Percentiles rank a stretch among this genome's conserved stretches.
Evolutionary conservation across 2,797 vertebrate species (phyloP).

Genomic region (Corythornis leucogaster): DNA sequence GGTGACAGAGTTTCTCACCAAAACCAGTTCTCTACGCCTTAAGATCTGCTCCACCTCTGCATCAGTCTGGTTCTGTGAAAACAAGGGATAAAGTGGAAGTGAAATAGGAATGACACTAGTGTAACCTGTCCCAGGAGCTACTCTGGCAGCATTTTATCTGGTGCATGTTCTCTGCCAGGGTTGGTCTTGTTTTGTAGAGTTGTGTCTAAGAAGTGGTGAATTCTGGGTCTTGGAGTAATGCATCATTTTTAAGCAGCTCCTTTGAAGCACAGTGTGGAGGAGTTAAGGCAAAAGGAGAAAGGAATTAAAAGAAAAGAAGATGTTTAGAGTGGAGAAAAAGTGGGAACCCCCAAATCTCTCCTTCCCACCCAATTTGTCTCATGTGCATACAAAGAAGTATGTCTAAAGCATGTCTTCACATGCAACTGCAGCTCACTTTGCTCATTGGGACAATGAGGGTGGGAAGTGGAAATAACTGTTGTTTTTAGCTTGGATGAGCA

Average conservation of each 20-base stretch:
- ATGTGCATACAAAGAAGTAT: neutral
- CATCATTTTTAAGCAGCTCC: neutral
- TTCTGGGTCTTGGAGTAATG: neutral
- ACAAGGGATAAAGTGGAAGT: neutral
- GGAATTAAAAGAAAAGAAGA: neutral
- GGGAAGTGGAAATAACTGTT: slow-evolving; percentile 49
- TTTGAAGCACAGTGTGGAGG: neutral
- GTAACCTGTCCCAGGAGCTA: neutral
- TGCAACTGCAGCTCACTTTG: neutral
- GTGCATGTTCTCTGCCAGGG: neutral
- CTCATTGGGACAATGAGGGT: neutral
- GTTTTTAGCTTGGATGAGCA: slow-evolving; percentile 18
- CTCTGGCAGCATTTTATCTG: neutral
- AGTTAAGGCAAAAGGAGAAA: neutral
- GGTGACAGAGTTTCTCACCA: neutral
- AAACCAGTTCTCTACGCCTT: neutral
- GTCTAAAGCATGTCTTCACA: neutral
- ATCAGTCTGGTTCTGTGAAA: neutral
- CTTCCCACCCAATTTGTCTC: neutral
- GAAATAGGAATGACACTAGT: neutral
- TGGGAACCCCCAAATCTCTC: neutral
- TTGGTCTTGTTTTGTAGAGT: neutral
- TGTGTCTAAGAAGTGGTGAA: neutral
- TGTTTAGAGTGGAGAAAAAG: neutral
- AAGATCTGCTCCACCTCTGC: neutral